Evolutionary conservation across 2,797 vertebrate genomes (phyloP).

Genomic region (Amazonetta brasiliensis): DNA sequence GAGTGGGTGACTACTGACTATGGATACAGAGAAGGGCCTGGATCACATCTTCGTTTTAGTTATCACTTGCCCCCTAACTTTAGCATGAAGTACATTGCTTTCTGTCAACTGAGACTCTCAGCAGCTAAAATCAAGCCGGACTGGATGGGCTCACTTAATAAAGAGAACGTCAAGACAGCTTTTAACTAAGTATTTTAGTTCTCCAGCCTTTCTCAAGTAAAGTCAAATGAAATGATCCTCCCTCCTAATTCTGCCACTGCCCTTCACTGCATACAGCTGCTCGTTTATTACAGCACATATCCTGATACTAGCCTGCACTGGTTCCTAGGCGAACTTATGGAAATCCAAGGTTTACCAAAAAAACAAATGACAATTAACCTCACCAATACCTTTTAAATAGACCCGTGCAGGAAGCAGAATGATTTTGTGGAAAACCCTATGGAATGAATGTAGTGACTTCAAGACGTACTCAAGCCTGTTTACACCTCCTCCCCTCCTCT

Average conservation of each 20-base stretch:
- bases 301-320: not conserved
- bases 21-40: not conserved
- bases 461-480: fast-evolving
- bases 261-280: not conserved
- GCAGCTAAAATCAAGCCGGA: not conserved
- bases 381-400: not conserved
- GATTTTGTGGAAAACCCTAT: not conserved
- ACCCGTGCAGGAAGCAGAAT: not conserved
- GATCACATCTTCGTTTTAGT: not conserved
- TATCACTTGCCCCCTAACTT: not conserved
- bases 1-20: not conserved
- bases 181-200: not conserved
- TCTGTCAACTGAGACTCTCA: not conserved
- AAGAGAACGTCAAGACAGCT: not conserved
- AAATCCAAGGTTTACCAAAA: not conserved
- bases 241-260: not conserved
- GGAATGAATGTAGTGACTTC: fast-evolving
- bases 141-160: not conserved
- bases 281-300: not conserved
- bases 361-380: not conserved
- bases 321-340: not conserved
- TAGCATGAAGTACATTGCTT: fast-evolving
- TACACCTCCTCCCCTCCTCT: not conserved
- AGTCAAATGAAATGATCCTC: not conserved
- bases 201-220: not conserved